These are phyloP conservation scores for Capitella teleta DNA, from an alignment of 1,140 invertebrate genomes.

Conservation along the genomic window DNA sequence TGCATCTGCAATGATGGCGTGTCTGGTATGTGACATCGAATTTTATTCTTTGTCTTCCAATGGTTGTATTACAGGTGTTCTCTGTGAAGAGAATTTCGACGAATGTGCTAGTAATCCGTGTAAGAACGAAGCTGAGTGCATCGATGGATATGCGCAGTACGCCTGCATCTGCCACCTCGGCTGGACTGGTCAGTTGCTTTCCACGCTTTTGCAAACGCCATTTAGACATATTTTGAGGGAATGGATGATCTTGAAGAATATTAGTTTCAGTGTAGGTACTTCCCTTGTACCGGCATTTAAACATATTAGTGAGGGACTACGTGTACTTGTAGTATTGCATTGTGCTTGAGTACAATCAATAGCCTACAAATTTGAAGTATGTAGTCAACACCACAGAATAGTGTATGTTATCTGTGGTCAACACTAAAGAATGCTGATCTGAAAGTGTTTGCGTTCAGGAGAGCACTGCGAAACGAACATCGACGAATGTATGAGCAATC, in stretches of 20 bases:
- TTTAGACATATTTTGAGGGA: too few relatives aligned
- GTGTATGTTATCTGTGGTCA: too few relatives aligned
- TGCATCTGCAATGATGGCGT: conserved; percentile 52
- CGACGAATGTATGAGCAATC: conserved; percentile 29
- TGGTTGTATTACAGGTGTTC: too few relatives aligned
- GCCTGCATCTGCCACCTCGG: conserved; percentile 5
- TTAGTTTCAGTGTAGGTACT: too few relatives aligned
- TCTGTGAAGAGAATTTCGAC: conserved; percentile 12
- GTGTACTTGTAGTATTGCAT: too few relatives aligned
- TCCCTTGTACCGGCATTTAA: too few relatives aligned
- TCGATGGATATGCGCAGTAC: conserved; percentile 5
- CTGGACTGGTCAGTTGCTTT: conserved; percentile 10
- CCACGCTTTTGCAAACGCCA: neutral
- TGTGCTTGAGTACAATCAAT: too few relatives aligned
- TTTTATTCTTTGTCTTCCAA: too few relatives aligned
- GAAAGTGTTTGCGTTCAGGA: conserved; percentile 12
- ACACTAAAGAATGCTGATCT: neutral
- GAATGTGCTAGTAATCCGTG: conserved; percentile 56
- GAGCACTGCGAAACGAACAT: conserved; percentile 32
- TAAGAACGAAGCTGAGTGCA: conserved; percentile 67
- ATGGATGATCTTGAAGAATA: too few relatives aligned
- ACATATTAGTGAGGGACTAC: too few relatives aligned
- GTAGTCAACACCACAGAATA: too few relatives aligned
- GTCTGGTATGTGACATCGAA: neutral
- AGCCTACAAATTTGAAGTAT: too few relatives aligned